Conservation (phyloP, 2,797 vertebrate species). For the Melanogrammus aeglefinus region DNA sequence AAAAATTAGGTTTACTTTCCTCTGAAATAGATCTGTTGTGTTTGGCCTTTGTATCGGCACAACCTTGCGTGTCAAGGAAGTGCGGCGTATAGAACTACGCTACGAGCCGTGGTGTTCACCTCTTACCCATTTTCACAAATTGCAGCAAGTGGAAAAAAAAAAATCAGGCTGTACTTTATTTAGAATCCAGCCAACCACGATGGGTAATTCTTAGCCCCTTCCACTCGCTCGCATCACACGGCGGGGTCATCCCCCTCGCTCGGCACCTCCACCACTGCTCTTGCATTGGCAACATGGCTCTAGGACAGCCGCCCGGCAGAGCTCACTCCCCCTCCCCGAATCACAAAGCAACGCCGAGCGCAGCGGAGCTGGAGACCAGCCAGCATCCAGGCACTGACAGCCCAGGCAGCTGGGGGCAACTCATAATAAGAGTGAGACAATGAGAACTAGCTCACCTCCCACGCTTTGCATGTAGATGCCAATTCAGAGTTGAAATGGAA, state of each 20-base stretch:
- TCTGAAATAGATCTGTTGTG: slow-evolving; percentile 36
- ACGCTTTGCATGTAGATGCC: slow-evolving; percentile 72
- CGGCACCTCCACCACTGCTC: slow-evolving; percentile 69
- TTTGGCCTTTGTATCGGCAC: slow-evolving; percentile 57
- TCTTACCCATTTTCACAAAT: slow-evolving; percentile 58
- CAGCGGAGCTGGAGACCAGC: slow-evolving; percentile 73
- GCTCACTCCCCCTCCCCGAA: slow-evolving; percentile 59
- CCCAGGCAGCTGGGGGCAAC: slow-evolving; percentile 73
- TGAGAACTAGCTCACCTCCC: slow-evolving; percentile 72
- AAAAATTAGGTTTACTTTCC: slow-evolving; percentile 31
- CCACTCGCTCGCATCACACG: slow-evolving; percentile 73
- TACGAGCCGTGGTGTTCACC: slow-evolving; percentile 72
- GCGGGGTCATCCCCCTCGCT: slow-evolving; percentile 70
- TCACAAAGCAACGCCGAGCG: slow-evolving; percentile 77
- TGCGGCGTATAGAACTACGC: slow-evolving; percentile 65
- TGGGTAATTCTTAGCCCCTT: slow-evolving; percentile 68
- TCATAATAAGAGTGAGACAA: slow-evolving; percentile 74
- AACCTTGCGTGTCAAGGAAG: slow-evolving; percentile 66
- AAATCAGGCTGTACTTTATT: slow-evolving; percentile 74
- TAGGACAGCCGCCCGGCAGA: slow-evolving; percentile 75
- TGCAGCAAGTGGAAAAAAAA: slow-evolving; percentile 53
- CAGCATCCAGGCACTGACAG: slow-evolving; percentile 70
- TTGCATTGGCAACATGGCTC: slow-evolving; percentile 78
- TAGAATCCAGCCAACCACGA: slow-evolving; percentile 77
- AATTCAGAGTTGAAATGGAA: slow-evolving; percentile 64